Percentiles rank a stretch among this genome's conserved stretches.
These are phyloP conservation scores for Cephalopachus bancanus DNA, from an alignment of 2,797 vertebrate genomes.

Conservation along the genomic window DNA sequence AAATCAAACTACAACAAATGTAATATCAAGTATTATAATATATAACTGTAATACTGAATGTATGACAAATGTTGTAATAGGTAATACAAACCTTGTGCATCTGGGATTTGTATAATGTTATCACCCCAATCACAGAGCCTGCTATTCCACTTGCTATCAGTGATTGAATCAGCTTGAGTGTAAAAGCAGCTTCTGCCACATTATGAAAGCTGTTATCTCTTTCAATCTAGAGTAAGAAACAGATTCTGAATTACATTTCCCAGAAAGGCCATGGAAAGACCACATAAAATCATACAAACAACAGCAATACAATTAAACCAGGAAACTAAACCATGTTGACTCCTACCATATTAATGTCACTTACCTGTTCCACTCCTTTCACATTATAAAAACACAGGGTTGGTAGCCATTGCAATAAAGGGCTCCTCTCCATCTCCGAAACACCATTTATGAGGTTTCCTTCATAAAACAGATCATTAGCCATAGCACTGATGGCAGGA, in stretches of 20 bases:
- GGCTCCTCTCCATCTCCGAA: constrained; percentile 85
- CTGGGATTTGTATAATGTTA: constrained; percentile 91
- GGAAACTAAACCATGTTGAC: neutral
- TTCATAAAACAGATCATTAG: constrained; percentile 89
- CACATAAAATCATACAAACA: neutral
- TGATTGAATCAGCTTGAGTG: constrained; percentile 89
- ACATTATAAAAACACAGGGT: constrained; percentile 90
- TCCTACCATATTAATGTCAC: neutral
- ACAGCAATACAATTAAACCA: constrained; percentile 53
- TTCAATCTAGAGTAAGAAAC: constrained; percentile 84
- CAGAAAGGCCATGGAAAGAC: neutral
- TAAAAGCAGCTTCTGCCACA: constrained; percentile 89
- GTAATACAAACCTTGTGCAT: constrained; percentile 88
- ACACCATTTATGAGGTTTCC: constrained; percentile 87
- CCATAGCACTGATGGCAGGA: constrained; percentile 89
- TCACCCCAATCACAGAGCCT: constrained; percentile 88
- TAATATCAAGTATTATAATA: neutral
- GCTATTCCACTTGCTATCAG: constrained; percentile 88
- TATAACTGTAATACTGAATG: neutral
- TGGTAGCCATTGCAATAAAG: constrained; percentile 90
- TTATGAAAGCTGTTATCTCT: constrained; percentile 91
- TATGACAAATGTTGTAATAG: neutral
- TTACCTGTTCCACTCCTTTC: constrained; percentile 89
- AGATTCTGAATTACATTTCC: constrained; percentile 54
- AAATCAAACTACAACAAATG: neutral